phyloP scores from a whole-genome alignment of 2,113 vertebrate genomes.

The Cyprichromis sp. region DNA sequence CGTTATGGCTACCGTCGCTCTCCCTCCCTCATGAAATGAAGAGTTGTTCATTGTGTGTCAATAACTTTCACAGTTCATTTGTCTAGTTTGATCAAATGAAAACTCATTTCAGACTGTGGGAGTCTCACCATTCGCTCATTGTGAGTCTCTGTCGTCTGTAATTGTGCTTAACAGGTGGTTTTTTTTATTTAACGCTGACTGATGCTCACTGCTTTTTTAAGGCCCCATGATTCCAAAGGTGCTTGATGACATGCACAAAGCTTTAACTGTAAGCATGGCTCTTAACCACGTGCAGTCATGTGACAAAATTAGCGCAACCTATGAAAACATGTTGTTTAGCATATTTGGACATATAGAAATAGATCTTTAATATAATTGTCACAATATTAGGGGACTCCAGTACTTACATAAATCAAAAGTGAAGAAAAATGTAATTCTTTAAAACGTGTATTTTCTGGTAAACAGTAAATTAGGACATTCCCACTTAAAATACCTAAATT shows the following conservation, averaged over 20 bases:
- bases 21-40: constrained; percentile 5
- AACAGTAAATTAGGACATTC: neutral
- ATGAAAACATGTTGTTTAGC: neutral
- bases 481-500: neutral
- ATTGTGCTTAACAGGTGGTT: constrained; percentile 1
- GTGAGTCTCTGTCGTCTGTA: neutral
- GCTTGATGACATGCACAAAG: neutral
- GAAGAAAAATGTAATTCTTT: neutral
- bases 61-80: constrained; percentile 23
- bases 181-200: neutral
- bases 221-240: neutral
- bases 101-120: constrained; percentile 24
- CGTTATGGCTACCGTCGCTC: constrained; percentile 16
- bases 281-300: neutral
- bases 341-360: neutral
- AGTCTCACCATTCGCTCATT: constrained; percentile 5
- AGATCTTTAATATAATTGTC: neutral
- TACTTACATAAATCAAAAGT: neutral
- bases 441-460: neutral
- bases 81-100: constrained; percentile 29
- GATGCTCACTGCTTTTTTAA: neutral
- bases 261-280: neutral
- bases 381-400: neutral
- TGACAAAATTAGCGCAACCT: neutral
- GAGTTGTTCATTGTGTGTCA: constrained; percentile 45